These are phyloP conservation scores for Agapornis canus DNA, from an alignment of 2,797 vertebrate genomes.

Conservation along the genomic window DNA sequence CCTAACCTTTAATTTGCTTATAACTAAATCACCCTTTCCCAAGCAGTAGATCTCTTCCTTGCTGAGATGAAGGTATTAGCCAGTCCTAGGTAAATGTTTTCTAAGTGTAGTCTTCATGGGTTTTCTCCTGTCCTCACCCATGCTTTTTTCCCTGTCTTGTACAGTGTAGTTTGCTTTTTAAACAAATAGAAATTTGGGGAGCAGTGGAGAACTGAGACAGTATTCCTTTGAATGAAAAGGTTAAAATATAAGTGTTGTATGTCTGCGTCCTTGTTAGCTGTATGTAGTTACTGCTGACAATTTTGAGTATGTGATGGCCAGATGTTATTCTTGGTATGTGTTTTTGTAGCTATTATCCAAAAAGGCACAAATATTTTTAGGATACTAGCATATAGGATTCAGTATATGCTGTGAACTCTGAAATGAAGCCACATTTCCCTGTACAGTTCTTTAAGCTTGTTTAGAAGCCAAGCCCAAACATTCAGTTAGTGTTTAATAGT, in stretches of 20 bases:
- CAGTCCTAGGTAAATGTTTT: neutral
- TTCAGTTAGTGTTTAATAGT: neutral
- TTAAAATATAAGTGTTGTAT: neutral
- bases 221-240: neutral
- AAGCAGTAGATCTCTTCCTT: neutral
- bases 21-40: neutral
- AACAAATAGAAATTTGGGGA: neutral
- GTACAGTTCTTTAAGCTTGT: neutral
- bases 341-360: neutral
- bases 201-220: neutral
- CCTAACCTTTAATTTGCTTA: neutral
- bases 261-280: neutral
- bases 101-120: neutral
- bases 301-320: neutral
- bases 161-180: neutral
- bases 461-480: neutral
- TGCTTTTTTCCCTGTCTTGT: neutral
- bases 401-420: neutral
- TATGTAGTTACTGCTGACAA: neutral
- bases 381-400: neutral
- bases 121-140: neutral
- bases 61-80: neutral
- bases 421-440: neutral
- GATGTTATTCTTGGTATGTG: rapidly evolving
- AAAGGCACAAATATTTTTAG: neutral